Percentiles rank a stretch among this genome's conserved stretches.
These are phyloP conservation scores for Luehdorfia chinensis DNA, from an alignment of 1,140 invertebrate genomes.

Conservation along the genomic window DNA sequence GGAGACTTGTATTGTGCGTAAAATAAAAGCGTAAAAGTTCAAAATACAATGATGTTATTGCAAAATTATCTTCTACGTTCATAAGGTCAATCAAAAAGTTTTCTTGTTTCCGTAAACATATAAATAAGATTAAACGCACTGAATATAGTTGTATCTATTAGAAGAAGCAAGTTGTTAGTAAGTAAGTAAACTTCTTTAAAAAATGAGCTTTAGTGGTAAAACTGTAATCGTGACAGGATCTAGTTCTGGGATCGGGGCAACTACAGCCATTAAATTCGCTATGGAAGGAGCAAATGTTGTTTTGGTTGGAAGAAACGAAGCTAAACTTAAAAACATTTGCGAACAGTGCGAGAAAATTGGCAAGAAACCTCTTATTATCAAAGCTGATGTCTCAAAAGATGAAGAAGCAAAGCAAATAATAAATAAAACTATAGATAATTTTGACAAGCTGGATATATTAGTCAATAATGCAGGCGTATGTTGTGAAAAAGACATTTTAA, in stretches of 20 bases:
- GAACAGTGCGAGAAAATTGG: conserved; percentile 75
- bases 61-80: no score
- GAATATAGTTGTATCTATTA: no score
- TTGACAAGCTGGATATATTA: conserved; percentile 79
- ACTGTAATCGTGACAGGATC: conserved; percentile 85
- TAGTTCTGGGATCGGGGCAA: conserved; percentile 90
- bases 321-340: conserved; percentile 71
- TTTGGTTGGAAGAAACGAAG: conserved; percentile 85
- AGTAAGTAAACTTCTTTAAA: no score
- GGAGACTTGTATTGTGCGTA: no score
- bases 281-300: conserved; percentile 82
- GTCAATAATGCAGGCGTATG: conserved; percentile 87
- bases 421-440: conserved; percentile 77
- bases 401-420: conserved; percentile 79
- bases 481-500: conserved; percentile 31
- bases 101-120: no score
- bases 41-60: no score
- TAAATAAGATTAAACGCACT: no score
- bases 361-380: conserved; percentile 71
- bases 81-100: no score
- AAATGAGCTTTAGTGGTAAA: conserved; percentile 64
- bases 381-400: conserved; percentile 82
- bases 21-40: no score
- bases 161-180: no score
- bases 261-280: conserved; percentile 85